These are phyloP conservation scores for Anadara kagoshimensis DNA, from an alignment of 1,140 invertebrate genomes.

Conservation along the genomic window DNA sequence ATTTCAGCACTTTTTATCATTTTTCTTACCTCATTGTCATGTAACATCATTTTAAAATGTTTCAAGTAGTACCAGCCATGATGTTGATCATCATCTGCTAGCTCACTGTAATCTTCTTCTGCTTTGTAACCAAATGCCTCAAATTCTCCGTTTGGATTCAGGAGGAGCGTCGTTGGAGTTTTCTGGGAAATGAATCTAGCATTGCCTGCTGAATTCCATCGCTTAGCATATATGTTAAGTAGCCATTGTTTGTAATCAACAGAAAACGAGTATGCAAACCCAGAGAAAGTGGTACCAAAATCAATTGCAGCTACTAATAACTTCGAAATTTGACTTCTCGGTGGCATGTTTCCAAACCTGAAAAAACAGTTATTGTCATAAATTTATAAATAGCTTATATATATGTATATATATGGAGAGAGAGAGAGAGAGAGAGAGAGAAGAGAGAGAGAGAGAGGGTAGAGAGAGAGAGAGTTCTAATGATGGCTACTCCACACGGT, in stretches of 20 bases:
- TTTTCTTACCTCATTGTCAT: conserved; percentile 75
- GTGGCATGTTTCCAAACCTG: too few species aligned
- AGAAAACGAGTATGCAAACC: conserved; percentile 7
- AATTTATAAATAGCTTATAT: too few species aligned
- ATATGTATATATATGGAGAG: too few species aligned
- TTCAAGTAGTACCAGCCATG: conserved; percentile 78
- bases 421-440: too few species aligned
- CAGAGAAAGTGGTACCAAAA: conserved; percentile 15
- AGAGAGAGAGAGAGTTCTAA: too few species aligned
- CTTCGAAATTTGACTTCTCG: background rate
- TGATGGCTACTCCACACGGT: too few species aligned
- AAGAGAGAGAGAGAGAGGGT: too few species aligned
- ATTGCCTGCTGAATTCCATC: conserved; percentile 1
- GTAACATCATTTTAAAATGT: conserved; percentile 79
- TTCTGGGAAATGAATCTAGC: conserved; percentile 70
- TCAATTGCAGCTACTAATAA: conserved; percentile 14
- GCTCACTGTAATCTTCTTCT: conserved; percentile 76
- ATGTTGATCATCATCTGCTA: conserved; percentile 75
- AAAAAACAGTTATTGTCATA: too few species aligned
- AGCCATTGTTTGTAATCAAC: conserved; percentile 7
- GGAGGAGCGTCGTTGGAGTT: conserved; percentile 76
- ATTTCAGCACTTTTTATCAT: too few species aligned
- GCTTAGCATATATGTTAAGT: conserved; percentile 8
- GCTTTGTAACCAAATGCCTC: conserved; percentile 78
- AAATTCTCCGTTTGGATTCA: conserved; percentile 76